A percentile compares a stretch with the other conserved stretches of the same genome.
Evolutionary conservation across 1,140 invertebrate genomes (phyloP).

Genomic region (Cherax destructor): DNA sequence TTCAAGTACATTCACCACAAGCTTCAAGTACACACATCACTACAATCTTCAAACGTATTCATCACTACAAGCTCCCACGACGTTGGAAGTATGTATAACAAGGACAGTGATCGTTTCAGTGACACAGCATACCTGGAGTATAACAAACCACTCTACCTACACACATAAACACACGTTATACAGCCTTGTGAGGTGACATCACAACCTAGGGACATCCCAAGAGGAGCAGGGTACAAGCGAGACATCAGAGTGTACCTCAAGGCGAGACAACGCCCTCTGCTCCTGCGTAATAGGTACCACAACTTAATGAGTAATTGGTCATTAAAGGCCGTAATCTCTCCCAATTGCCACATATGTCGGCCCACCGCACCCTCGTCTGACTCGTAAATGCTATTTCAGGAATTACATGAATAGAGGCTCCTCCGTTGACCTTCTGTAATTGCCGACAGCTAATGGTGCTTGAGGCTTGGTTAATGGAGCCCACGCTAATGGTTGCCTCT

Average conservation of each 20-base stretch:
- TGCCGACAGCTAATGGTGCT: not conserved
- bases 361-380: not conserved
- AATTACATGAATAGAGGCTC: not conserved
- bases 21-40: no score
- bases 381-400: not conserved
- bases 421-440: not conserved
- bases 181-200: not conserved
- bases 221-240: no score
- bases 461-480: not conserved
- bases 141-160: no score
- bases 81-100: no score
- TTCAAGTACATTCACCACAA: not conserved
- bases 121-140: no score
- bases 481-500: not conserved
- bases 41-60: no score
- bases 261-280: not conserved
- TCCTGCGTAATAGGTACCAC: not conserved
- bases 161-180: not conserved
- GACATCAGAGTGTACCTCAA: not conserved
- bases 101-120: no score
- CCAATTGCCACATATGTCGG: conserved; percentile 2
- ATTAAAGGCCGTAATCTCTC: conserved; percentile 4
- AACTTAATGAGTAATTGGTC: conserved; percentile 13
- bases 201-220: not conserved
- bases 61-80: no score